Percentiles rank a stretch among this genome's conserved stretches.
phyloP scores from a whole-genome alignment of 2,888 invertebrate species.

The Drosophila leonis region DNA sequence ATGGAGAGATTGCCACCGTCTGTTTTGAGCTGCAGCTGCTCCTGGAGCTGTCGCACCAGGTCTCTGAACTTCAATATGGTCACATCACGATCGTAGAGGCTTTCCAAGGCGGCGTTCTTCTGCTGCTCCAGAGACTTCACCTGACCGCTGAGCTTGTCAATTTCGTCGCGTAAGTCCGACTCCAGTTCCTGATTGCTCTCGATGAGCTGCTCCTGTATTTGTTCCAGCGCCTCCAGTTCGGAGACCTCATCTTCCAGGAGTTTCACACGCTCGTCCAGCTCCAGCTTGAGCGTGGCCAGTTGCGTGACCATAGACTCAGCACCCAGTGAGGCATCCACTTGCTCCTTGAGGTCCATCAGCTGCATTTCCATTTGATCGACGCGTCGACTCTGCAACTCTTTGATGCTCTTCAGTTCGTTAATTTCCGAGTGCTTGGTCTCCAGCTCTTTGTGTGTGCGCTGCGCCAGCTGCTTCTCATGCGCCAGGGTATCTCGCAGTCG shows the following conservation, averaged over 20 bases:
- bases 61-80: constrained; percentile 98
- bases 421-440: constrained; percentile 95
- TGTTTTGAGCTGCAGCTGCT: constrained; percentile 89
- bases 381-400: constrained; percentile 93
- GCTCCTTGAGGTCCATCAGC: constrained; percentile 96
- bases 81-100: constrained; percentile 95
- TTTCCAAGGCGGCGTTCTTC: constrained; percentile 94
- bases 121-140: constrained; percentile 93
- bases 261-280: constrained; percentile 95
- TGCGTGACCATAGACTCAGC: constrained; percentile 99
- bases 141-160: constrained; percentile 94
- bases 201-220: constrained; percentile 98
- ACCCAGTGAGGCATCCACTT: constrained; percentile 98
- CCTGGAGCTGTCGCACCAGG: constrained; percentile 94
- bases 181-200: constrained; percentile 97
- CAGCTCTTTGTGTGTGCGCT: constrained; percentile 95
- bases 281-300: constrained; percentile 96
- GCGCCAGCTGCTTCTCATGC: constrained; percentile 96
- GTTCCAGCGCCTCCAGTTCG: constrained; percentile 95
- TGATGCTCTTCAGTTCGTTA: constrained; percentile 92
- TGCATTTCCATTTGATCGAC: constrained; percentile 93
- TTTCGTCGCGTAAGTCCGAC: constrained; percentile 96
- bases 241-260: constrained; percentile 95
- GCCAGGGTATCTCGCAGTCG: constrained; percentile 96
- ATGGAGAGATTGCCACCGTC: constrained; percentile 87